Evolutionary conservation across 2,888 invertebrate species (phyloP), one percentile per base, ranked within the genome.

Genomic region (Tipula confusa): DNA sequence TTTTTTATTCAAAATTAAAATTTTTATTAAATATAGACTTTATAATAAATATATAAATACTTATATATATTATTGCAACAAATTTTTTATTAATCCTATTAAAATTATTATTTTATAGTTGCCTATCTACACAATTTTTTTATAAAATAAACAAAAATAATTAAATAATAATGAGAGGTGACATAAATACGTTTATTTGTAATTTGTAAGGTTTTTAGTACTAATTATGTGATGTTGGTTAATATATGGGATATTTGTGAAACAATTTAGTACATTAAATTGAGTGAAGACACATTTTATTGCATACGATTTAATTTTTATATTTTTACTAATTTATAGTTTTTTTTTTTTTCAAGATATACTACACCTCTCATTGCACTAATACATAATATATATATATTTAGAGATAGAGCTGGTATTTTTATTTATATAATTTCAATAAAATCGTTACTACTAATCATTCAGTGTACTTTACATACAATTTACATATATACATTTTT

Each of bases 401-500:
- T 33, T 33, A 3, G n/a, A 33, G 6, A 4, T 33, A 64, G 24
- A 64, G 64, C 64, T 64, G 64, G 24, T 64, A 24, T 64, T 64
- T 64, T 64, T 48, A 13, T 18, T 18, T 64, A 64, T 64, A 24
- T 64, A 24, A 43, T 64, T 64, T 64, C 24, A n/a, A 18, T 64
- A 64, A 64, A 64, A 18, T 64, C 64, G 64, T 64, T 64, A 64
- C 64, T 64, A 64, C 64, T 64, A 64, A 64, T 64, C 64, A 64
- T 64, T 64, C 64, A 24, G 24, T 64, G 64, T 64, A 64, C 64
- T 64, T 64, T 18, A 64, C 64, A 64, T 64, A 64, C 64, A 64
- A 64, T 64, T 64, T 64, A 64, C 24, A 9, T 64, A 24, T 24
- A 64, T 24, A 64, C 64, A 64, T 24, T 64, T 64, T 64, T 64